Conservation (phyloP, 1,140 invertebrate species). For the Pogonomyrmex californicus region DNA sequence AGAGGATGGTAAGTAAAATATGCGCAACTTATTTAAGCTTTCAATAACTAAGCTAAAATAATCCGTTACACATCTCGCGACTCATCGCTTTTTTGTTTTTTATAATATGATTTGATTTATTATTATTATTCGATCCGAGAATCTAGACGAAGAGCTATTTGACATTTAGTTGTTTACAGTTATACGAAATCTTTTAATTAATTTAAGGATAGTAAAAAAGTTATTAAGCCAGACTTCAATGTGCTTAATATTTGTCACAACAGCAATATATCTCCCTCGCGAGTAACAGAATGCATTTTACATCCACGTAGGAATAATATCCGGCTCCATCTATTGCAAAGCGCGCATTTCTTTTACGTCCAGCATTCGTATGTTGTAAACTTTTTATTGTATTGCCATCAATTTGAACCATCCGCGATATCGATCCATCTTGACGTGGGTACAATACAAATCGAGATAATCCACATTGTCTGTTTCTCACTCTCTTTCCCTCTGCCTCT, state of each 20-base stretch:
- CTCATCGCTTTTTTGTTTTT: not conserved
- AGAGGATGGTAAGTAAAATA: constrained; percentile 9
- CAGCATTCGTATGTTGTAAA: constrained; percentile 12
- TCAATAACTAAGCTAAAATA: constrained; percentile 27
- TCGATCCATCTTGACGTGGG: constrained; percentile 32
- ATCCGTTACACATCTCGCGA: constrained; percentile 4
- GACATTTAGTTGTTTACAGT: too few species aligned
- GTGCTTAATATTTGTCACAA: not conserved
- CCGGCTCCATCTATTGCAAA: constrained; percentile 25
- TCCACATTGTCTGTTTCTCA: not conserved
- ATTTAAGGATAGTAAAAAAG: not conserved
- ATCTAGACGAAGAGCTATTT: too few species aligned
- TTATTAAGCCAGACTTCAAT: not conserved
- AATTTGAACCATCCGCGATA: constrained; percentile 35
- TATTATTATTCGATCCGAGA: not conserved
- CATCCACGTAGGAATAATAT: constrained; percentile 26
- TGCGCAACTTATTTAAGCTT: constrained; percentile 8
- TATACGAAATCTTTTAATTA: not conserved
- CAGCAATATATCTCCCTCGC: not conserved
- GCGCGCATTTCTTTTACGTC: constrained; percentile 32
- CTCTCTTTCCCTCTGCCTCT: not conserved
- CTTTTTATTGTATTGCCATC: constrained; percentile 37
- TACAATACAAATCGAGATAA: constrained; percentile 21
- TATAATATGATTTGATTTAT: constrained; percentile 3
- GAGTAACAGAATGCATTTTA: constrained; percentile 35